Conservation (phyloP, 2,797 vertebrate genomes). For the Staurois parvus region DNA sequence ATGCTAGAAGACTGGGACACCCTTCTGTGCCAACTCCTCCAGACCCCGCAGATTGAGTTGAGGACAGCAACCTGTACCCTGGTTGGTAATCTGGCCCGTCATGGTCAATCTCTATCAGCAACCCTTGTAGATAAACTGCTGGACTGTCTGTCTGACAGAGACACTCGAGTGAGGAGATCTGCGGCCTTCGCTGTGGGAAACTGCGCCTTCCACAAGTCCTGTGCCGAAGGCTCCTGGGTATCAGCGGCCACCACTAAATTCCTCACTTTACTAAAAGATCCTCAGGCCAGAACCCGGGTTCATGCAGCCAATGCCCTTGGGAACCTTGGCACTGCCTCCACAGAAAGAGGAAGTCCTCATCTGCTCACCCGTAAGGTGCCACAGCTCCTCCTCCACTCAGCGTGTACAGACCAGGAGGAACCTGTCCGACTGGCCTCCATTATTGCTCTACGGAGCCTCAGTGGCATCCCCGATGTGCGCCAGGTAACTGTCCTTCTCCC, state of each 20-base stretch:
- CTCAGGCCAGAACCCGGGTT: slow-evolving; percentile 79
- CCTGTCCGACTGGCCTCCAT: slow-evolving; percentile 85
- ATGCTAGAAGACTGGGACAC: slow-evolving; percentile 68
- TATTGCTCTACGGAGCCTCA: slow-evolving; percentile 78
- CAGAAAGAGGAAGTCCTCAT: slow-evolving; percentile 59
- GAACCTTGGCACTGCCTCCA: slow-evolving; percentile 75
- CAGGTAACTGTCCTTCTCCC: slow-evolving; percentile 75
- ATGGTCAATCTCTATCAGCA: slow-evolving; percentile 48
- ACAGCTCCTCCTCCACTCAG: slow-evolving; percentile 77
- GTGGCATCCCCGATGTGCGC: slow-evolving; percentile 74
- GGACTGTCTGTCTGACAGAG: slow-evolving; percentile 68
- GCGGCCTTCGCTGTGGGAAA: slow-evolving; percentile 79
- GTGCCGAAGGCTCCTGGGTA: not conserved
- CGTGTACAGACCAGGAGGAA: slow-evolving; percentile 81
- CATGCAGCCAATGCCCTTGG: slow-evolving; percentile 84
- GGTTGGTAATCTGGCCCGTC: slow-evolving; percentile 78
- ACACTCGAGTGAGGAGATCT: slow-evolving; percentile 68
- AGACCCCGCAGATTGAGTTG: slow-evolving; percentile 76
- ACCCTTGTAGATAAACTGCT: slow-evolving; percentile 69
- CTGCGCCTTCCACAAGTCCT: slow-evolving; percentile 65
- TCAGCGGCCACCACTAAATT: slow-evolving; percentile 47
- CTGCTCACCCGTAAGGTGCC: slow-evolving; percentile 73
- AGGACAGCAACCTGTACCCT: slow-evolving; percentile 84
- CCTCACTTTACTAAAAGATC: slow-evolving; percentile 76
- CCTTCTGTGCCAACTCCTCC: slow-evolving; percentile 76